Evolutionary conservation across 2,888 invertebrate species (phyloP), one percentile per base, ranked within the genome.

Genomic region (Neoitamus cyanurus): DNA sequence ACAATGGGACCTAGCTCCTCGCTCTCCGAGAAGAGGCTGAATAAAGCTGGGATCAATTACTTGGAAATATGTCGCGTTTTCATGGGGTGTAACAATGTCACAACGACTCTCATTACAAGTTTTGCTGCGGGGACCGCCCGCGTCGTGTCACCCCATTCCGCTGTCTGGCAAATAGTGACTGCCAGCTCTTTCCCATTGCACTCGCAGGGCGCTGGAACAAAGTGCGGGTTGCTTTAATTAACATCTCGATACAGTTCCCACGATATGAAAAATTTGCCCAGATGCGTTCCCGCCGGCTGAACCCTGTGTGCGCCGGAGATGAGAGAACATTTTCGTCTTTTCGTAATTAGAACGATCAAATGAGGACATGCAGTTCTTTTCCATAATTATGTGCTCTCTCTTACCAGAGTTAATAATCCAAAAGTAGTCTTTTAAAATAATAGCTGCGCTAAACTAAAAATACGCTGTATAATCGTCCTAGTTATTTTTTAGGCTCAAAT

Each of bases 41-140:
- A 73, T 73, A 36, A 73, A 73, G 25, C 73, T 15, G 73, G 73
- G 73, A 73, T 73, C 73, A 73, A 73, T 73, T 73, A 73, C 73
- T 36, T 15, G 20, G 36, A 73, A 37, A 37, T 36, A 36, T 37
- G 37, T 36, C 15, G 73, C 25, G 25, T 36, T 73, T 73, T 25
- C 73, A 73, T 20, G 73, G 37, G 73, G 73, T 37, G 36, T 37
- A 75, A 75, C 75, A 20, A 75, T 75, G 75, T 75, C 75, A 75
- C 75, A 75, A 75, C 75, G 75, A 42, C 42, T 25, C 75, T 42
- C 75, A 75, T 75, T 75, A 75, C 42, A 3, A 25, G 75, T 28
- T 42, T 13, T 25, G 75, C 42, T 20, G 37, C 25, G 73, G 37
- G 73, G 73, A 73, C 42, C 42, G n/a, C 42, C 42, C n/a, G 42